Evolutionary conservation across 2,888 invertebrate genomes (phyloP), one percentile per base, ranked within the genome.

Genomic region (Bimastos eiseni): DNA sequence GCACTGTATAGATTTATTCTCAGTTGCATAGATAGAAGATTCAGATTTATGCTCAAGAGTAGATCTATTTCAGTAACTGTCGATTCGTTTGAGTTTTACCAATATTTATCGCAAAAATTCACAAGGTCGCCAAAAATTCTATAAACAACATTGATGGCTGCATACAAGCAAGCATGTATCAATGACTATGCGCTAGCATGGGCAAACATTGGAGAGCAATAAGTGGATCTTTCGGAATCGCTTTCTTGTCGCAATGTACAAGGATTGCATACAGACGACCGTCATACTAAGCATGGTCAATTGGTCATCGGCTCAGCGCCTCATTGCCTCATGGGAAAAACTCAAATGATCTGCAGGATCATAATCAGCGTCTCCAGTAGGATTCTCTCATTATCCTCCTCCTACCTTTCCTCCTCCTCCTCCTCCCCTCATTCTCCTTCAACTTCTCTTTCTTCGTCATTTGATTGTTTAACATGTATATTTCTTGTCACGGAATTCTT

Each of bases 401-500:
- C 15, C 41, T 41, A 11, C 41, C 41, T 11, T 41, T 41, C 41
- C 41, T 41, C 41, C 89, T 89, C 89, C 37, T 11, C 8, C 41
- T 41, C 41, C 41, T 41, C 15, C 49, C 38, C 11, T 37, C 30
- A 21, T 30, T 30, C 19, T 13, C 89, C 38, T 41, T 30, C 38
- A 38, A 19, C 30, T 4, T 89, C 38, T 89, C 15, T 89, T 44
- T 6, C 0, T 44, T 36, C 34, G 34, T 89, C 33, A 8, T 30
- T n/a, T 8, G 8, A 70, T 70, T 70, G 84, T 33, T 91, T 70
- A 91, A 34, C 91, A 91, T 24, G 91, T 90, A 83, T 93, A 93
- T 70, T 91, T 92, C 90, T 93, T 92, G 89, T 93, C 92, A 11
- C 92, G n/a, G 90, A 93, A 93, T 89, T 93, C 92, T 90, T 93